Percentiles rank a stretch among this genome's conserved stretches.
Evolutionary conservation across 2,888 invertebrate genomes (phyloP).

Genomic region (Ectemnius continuus): DNA sequence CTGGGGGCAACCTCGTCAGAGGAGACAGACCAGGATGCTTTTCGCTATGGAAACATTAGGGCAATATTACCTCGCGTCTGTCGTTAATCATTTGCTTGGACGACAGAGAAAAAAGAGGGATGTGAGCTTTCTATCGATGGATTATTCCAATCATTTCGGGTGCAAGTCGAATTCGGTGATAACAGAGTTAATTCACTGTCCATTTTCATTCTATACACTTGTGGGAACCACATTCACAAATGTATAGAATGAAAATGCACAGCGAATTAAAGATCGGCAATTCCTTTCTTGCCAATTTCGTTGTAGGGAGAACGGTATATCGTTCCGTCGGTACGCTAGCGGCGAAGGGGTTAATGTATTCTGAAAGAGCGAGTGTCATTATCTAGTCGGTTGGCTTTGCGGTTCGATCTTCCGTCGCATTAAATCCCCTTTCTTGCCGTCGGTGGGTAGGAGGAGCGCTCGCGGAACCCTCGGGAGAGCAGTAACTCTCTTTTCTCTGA

Average conservation of each 20-base stretch:
- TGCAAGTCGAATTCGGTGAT: no score
- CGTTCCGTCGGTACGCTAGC: no score
- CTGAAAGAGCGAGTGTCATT: conserved; percentile 36
- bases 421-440: conserved; percentile 45
- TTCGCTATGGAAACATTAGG: conserved; percentile 1
- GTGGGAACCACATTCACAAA: no score
- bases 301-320: no score
- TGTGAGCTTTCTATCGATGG: no score
- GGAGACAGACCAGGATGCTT: not conserved
- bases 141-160: no score
- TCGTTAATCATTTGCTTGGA: not conserved
- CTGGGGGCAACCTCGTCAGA: conserved; percentile 4
- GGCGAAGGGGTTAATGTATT: conserved; percentile 6
- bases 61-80: not conserved
- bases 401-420: conserved; percentile 66
- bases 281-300: no score
- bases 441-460: not conserved
- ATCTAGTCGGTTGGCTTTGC: conserved; percentile 53
- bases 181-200: no score
- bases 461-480: conserved; percentile 6
- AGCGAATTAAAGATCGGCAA: no score
- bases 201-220: no score
- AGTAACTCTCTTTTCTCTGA: conserved; percentile 21
- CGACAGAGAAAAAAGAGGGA: no score
- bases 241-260: no score